Evolutionary conservation across 2,113 vertebrate genomes (phyloP), one percentile per base, ranked within the genome.

Genomic region (Neofelis nebulosa): DNA sequence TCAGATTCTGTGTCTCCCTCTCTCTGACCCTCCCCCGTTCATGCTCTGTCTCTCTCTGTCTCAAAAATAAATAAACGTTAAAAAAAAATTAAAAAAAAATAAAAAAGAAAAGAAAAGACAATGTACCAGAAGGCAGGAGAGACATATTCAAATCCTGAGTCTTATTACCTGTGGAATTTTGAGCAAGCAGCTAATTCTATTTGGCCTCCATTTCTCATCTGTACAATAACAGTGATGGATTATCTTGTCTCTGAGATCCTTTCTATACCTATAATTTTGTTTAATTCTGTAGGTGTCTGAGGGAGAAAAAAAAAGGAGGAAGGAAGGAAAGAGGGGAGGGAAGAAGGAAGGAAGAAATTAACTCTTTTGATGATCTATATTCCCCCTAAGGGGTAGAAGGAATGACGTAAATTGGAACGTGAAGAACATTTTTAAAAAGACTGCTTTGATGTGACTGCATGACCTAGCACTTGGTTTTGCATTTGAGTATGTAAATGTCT

Each of bases 261-360:
- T 61, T 33, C 61, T 73, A 55, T 21, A 57, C 7, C 76, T 76
- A 52, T 13, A 1, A 29, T 73, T 63, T n/a, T 76, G 10, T 50
- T 94, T 12, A 91, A 31, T 73, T 52, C 18, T 86, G 25, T 76
- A 27, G 31, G 19, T 48, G 2, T 79, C 45, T 36, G 38, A 41
- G 29, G 11, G 65, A 61, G 19, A 0, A 9, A 4, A 69, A 69
- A 36, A 11, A 9, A 36, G 4, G 11, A 61, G 14, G 6, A 8
- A 7, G 5, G 4, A 1, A 33, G 11, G 3, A 2, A 66, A 0
- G 33, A 12, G 38, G 0, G 15, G 4, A 16, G 6, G n/a, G 3
- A 8, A 7, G 7, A 19, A 19, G 7, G 31, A 23, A 16, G 1
- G 21, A 12, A 38, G 6, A 3, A 31, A 23, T 4, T 1, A 1